Evolutionary conservation across 1,140 invertebrate species (phyloP), one percentile per base, ranked within the genome.

Genomic region (Zaprionus nigranus): DNA sequence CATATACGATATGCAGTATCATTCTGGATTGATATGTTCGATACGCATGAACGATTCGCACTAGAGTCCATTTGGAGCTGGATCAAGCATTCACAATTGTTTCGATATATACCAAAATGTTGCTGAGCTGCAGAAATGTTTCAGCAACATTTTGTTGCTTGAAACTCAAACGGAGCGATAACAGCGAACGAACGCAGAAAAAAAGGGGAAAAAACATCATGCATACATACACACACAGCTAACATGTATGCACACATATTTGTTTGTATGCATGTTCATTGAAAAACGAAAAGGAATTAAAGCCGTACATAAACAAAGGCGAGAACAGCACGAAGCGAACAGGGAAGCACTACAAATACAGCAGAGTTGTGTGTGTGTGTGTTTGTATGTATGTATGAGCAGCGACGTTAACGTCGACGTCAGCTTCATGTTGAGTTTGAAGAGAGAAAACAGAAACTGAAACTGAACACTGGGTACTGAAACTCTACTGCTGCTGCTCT

Each of bases 241-340:
- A 54, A 54, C 26, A 54, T 26, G 17, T 5, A 61, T 59, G 15
- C 24, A 70, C n/a, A 17, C 20, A 53, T 22, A n/a, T 49, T 22
- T 73, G 54, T n/a, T 34, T 64, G 57, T 46, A 36, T 20, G 22
- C 56, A 61, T 13, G 28, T 57, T 26, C 63, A 43, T 56, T 60
- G 34, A 61, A 67, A 58, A 61, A 57, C 24, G 17, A 60, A 79
- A 81, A 68, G 67, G 70, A 85, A 84, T 67, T 81, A 81, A 84
- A 84, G 78, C 81, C 81, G 51, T 84, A 85, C 78, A 79, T 90
- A 85, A 82, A 82, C 72, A 76, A 62, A 59, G 61, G 51, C 68
- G 49, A 24, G 24, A 28, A 40, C 61, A 60, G 36, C 60, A 63
- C 72, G 60, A 76, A 70, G 34, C 72, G 60, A 76, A 70, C 53